Evolutionary conservation across 2,888 invertebrate species (phyloP).

Genomic region (Orgyia antiqua): DNA sequence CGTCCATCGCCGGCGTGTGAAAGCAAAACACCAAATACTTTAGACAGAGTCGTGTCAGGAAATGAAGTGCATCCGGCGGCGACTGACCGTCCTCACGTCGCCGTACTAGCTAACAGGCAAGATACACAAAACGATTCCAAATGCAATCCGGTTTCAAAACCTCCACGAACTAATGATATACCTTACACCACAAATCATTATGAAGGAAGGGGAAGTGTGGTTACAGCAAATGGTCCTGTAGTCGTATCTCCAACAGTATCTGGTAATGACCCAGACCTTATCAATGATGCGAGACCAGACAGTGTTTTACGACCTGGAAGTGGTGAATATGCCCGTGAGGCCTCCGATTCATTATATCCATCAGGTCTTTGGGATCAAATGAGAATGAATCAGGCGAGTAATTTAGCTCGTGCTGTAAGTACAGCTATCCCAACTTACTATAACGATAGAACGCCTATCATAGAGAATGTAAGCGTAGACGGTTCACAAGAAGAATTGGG

Average conservation of each 20-base stretch:
- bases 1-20: constrained; percentile 85
- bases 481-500: constrained; percentile 80
- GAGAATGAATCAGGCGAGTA: constrained; percentile 69
- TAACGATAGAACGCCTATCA: constrained; percentile 87
- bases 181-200: constrained; percentile 84
- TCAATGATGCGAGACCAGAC: constrained; percentile 87
- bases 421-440: constrained; percentile 79
- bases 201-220: constrained; percentile 82
- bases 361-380: constrained; percentile 87
- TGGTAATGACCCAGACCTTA: constrained; percentile 88
- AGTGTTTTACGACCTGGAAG: constrained; percentile 80
- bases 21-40: constrained; percentile 85
- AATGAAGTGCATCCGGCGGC: constrained; percentile 70
- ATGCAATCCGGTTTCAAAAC: constrained; percentile 85
- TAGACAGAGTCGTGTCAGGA: constrained; percentile 84
- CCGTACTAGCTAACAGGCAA: constrained; percentile 76
- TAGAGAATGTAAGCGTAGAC: constrained; percentile 79
- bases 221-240: constrained; percentile 80
- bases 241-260: constrained; percentile 87
- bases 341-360: constrained; percentile 86
- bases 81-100: constrained; percentile 75
- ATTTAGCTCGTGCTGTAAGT: constrained; percentile 78
- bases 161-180: constrained; percentile 82
- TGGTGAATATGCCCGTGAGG: constrained; percentile 88
- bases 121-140: constrained; percentile 56